phyloP scores from a whole-genome alignment of 2,113 vertebrate genomes.

The Trinectes maculatus region DNA sequence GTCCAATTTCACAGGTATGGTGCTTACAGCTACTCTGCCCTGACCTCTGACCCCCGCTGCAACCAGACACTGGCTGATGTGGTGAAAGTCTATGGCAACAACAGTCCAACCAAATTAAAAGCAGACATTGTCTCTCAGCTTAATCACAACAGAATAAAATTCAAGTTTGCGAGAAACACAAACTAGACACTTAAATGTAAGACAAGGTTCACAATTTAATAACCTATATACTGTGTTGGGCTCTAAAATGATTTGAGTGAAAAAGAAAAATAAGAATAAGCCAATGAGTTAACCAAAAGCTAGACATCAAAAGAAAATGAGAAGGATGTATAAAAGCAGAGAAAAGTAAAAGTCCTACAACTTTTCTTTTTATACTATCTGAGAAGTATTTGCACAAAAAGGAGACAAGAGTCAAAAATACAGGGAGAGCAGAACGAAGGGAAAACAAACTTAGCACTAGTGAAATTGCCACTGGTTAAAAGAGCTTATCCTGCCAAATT shows the following conservation, averaged over 20 bases:
- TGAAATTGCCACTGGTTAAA: constrained; percentile 63
- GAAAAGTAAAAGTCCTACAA: background rate
- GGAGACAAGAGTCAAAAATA: constrained; percentile 58
- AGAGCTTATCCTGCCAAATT: constrained; percentile 73
- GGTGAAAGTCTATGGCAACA: constrained; percentile 37
- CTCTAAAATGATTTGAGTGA: background rate
- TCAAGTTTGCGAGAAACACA: constrained; percentile 16
- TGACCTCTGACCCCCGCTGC: constrained; percentile 65
- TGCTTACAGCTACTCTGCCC: constrained; percentile 66
- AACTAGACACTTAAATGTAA: background rate
- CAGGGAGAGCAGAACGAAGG: constrained; percentile 46
- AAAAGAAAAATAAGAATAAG: constrained; percentile 16
- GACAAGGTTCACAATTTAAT: background rate
- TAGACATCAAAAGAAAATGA: background rate
- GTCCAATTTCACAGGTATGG: constrained; percentile 69
- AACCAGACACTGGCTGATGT: constrained; percentile 62
- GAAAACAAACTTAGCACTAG: constrained; percentile 71
- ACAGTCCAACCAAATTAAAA: constrained; percentile 58
- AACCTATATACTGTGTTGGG: background rate
- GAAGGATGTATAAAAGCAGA: background rate
- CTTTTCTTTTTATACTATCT: background rate
- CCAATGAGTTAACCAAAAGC: background rate
- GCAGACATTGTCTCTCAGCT: constrained; percentile 51
- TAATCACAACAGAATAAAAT: constrained; percentile 35
- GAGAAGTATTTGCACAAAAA: constrained; percentile 1